phyloP scores from a whole-genome alignment of 2,797 vertebrate genomes.

The Erpetoichthys calabaricus region DNA sequence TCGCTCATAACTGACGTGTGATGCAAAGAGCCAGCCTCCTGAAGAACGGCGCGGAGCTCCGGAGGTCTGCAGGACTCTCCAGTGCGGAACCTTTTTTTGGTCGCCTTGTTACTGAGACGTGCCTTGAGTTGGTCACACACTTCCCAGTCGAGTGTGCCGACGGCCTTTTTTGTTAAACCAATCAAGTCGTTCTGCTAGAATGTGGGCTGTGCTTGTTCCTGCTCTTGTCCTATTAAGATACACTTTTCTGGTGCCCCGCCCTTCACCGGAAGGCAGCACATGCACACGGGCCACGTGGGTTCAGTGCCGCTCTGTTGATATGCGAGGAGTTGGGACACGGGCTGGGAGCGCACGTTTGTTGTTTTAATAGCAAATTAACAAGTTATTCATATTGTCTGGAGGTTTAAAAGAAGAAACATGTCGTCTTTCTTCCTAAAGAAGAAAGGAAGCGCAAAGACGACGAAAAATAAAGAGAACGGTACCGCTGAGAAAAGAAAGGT shows the following conservation, averaged over 20 bases:
- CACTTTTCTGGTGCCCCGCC: slow-evolving; percentile 29
- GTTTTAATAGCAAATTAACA: slow-evolving; percentile 8
- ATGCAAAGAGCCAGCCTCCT: too few species aligned
- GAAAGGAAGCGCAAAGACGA: slow-evolving; percentile 24
- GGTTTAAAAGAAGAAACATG: slow-evolving; percentile 42
- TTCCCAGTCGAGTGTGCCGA: too few species aligned
- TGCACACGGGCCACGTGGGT: slow-evolving; percentile 45
- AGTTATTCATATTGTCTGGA: slow-evolving; percentile 7
- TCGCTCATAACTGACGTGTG: too few species aligned
- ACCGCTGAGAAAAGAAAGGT: slow-evolving; percentile 44
- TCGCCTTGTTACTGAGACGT: too few species aligned
- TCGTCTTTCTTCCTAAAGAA: slow-evolving; percentile 54
- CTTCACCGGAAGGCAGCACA: slow-evolving; percentile 49
- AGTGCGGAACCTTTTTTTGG: too few species aligned
- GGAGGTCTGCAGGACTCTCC: too few species aligned
- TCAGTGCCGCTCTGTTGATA: slow-evolving; percentile 46
- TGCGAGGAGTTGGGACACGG: slow-evolving; percentile 26
- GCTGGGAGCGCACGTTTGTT: slow-evolving; percentile 9
- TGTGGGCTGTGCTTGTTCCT: too few species aligned
- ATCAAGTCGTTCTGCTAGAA: too few species aligned
- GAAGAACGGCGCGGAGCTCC: too few species aligned
- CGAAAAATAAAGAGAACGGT: slow-evolving; percentile 28
- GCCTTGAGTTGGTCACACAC: too few species aligned
- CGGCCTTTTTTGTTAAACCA: too few species aligned
- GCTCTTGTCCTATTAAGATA: too few species aligned